These are phyloP conservation scores for Tragelaphus buxtoni DNA, from an alignment of 2,113 vertebrate species.

Conservation along the genomic window DNA sequence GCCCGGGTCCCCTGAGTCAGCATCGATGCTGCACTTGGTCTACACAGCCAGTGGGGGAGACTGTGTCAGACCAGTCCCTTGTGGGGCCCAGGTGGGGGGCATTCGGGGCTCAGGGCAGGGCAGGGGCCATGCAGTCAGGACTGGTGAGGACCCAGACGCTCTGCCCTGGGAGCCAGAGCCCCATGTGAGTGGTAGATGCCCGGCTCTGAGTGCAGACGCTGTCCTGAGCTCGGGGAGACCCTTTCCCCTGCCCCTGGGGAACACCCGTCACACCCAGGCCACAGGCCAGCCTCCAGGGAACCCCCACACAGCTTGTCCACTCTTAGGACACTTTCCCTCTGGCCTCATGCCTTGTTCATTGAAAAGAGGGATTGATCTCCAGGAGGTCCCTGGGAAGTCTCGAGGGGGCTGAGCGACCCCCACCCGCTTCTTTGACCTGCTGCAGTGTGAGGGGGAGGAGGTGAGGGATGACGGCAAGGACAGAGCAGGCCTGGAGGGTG, in stretches of 20 bases:
- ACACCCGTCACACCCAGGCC: neutral
- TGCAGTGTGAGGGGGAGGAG: neutral
- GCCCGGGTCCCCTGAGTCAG: accelerated
- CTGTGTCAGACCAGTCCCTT: neutral
- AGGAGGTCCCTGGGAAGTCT: neutral
- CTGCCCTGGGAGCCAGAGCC: neutral
- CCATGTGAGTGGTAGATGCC: accelerated
- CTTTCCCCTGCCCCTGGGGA: neutral
- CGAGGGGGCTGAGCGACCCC: neutral
- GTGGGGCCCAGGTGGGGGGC: accelerated
- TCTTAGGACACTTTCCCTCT: neutral
- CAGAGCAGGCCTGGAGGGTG: neutral
- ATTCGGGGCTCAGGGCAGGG: neutral
- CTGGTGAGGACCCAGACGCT: neutral
- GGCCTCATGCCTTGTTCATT: neutral
- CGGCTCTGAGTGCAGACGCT: neutral
- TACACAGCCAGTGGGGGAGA: neutral
- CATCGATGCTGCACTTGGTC: neutral
- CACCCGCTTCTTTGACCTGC: neutral
- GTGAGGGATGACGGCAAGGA: neutral
- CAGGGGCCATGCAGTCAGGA: neutral
- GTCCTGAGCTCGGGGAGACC: neutral
- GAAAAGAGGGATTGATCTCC: neutral
- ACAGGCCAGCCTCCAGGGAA: neutral
- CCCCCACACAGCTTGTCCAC: neutral